Percentiles rank a stretch among this genome's conserved stretches.
Conservation (phyloP, 2,113 vertebrate species). For the Calidris pugnax region DNA sequence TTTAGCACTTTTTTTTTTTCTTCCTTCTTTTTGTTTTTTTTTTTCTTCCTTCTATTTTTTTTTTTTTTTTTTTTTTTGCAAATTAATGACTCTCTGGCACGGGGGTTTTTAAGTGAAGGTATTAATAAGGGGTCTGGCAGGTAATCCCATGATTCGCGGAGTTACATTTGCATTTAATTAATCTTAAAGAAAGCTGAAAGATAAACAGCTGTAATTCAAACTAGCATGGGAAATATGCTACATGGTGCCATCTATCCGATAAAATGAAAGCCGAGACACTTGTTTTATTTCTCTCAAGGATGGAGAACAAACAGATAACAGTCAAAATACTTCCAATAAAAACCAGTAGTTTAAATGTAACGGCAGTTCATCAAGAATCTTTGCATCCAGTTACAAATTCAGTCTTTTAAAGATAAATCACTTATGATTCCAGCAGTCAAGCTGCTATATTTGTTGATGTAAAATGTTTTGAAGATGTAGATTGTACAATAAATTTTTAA, state of each 20-base stretch:
- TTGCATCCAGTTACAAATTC: conserved; percentile 68
- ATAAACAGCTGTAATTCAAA: conserved; percentile 88
- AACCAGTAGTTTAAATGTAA: conserved; percentile 64
- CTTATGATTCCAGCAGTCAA: conserved; percentile 69
- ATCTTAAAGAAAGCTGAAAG: conserved; percentile 86
- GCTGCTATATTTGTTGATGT: conserved; percentile 74
- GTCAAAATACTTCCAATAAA: conserved; percentile 69
- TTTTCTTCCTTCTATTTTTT: no score
- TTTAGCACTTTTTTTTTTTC: conserved; percentile 52
- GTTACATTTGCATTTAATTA: conserved; percentile 89
- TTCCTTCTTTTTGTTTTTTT: no score
- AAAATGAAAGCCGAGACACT: conserved; percentile 77
- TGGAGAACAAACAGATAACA: conserved; percentile 74
- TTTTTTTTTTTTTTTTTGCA: conserved; percentile 43
- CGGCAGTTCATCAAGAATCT: conserved; percentile 66
- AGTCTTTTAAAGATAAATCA: conserved; percentile 75
- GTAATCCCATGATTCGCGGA: conserved; percentile 83
- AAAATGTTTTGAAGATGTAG: conserved; percentile 76
- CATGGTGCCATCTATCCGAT: conserved; percentile 76
- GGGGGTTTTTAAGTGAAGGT: conserved; percentile 83
- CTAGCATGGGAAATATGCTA: conserved; percentile 77
- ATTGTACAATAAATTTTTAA: conserved; percentile 81
- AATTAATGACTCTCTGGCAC: conserved; percentile 84
- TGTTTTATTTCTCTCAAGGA: conserved; percentile 71
- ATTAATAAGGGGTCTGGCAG: conserved; percentile 88